Conservation (phyloP, 2,888 invertebrate genomes). For the Drosophila histrio region DNA sequence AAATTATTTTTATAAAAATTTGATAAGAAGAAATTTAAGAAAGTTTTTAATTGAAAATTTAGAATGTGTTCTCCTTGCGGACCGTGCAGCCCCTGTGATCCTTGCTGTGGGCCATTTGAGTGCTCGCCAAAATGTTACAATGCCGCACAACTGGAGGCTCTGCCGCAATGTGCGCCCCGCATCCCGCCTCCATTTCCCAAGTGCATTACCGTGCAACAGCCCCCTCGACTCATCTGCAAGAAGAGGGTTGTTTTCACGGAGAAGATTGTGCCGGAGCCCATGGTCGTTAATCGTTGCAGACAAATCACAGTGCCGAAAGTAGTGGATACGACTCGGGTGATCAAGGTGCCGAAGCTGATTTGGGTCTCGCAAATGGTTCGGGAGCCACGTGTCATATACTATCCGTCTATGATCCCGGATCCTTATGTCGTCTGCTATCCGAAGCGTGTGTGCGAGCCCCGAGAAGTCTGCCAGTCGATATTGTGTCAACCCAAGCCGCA, state of each 20-base stretch:
- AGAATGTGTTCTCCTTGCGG: conserved; percentile 3
- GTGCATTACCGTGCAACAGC: conserved; percentile 7
- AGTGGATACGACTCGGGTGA: conserved; percentile 1
- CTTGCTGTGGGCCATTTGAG: conserved; percentile 5
- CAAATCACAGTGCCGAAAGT: conserved; percentile 3
- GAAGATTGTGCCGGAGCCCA: conserved; percentile 6
- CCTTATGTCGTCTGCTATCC: conserved; percentile 8
- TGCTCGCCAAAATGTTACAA: conserved; percentile 7
- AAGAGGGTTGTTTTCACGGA: conserved; percentile 1
- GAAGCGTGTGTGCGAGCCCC: conserved; percentile 6
- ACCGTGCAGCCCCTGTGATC: conserved; percentile 11
- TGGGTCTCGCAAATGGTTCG: conserved; percentile 11
- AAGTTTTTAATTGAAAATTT: neutral
- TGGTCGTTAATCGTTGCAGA: conserved; percentile 1
- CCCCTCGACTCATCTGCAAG: conserved; percentile 1
- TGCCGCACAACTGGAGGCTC: neutral
- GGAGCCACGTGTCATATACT: conserved; percentile 3
- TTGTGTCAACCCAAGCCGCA: conserved; percentile 6
- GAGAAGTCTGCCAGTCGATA: conserved; percentile 6
- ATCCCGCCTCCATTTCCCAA: conserved; percentile 3
- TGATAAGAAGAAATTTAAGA: neutral
- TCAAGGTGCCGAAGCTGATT: conserved; percentile 2
- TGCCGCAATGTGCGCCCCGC: conserved; percentile 4
- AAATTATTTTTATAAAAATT: neutral
- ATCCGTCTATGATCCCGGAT: conserved; percentile 9